Evolutionary conservation across 2,888 invertebrate genomes (phyloP).

Genomic region (Apomyelois bistriatella): DNA sequence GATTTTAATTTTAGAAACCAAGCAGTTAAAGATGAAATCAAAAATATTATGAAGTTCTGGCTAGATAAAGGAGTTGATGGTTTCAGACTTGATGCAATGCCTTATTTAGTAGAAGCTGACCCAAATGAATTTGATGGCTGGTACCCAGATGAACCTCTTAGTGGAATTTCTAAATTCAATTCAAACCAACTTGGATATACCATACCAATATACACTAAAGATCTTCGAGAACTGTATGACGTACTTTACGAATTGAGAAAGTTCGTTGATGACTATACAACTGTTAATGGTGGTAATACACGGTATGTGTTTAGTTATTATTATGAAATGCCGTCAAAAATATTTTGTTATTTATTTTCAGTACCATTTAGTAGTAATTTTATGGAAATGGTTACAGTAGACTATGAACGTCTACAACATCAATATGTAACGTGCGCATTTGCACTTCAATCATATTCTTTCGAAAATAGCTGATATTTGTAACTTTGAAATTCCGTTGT

Average conservation of each 20-base stretch:
- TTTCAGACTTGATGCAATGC: conserved; percentile 85
- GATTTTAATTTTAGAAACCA: conserved; percentile 85
- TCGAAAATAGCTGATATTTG: too few species aligned
- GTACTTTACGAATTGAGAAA: conserved; percentile 79
- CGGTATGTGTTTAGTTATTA: conserved; percentile 55
- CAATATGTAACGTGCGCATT: too few species aligned
- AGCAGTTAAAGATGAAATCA: conserved; percentile 71
- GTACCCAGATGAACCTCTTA: conserved; percentile 75
- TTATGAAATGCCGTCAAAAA: too few species aligned
- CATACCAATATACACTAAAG: conserved; percentile 82
- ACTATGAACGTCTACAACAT: too few species aligned
- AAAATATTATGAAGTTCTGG: conserved; percentile 85
- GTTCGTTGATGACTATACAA: conserved; percentile 70
- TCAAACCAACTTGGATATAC: conserved; percentile 77
- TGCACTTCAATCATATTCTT: too few species aligned
- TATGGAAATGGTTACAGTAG: too few species aligned
- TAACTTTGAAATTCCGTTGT: too few species aligned
- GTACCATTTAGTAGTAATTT: too few species aligned
- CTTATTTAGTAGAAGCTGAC: conserved; percentile 78
- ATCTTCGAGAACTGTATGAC: conserved; percentile 79
- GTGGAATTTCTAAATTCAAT: conserved; percentile 59
- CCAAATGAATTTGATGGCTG: conserved; percentile 47
- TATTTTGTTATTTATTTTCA: too few species aligned
- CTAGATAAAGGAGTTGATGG: conserved; percentile 87
- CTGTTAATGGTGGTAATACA: conserved; percentile 48